Conservation (phyloP, 2,797 vertebrate species). For the Hippopotamyrus pictus region DNA sequence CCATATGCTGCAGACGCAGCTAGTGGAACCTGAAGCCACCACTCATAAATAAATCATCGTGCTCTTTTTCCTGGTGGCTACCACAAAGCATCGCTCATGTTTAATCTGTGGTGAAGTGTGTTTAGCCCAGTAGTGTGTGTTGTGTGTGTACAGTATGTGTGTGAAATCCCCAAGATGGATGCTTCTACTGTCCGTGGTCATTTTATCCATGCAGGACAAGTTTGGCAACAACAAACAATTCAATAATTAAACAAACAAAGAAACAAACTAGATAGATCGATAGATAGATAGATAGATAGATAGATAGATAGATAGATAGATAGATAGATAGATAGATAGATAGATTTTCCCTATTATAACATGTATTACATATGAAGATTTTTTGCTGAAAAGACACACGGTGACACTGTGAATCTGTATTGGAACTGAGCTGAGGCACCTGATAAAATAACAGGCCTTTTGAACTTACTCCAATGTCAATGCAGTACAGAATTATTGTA, state of each 20-base stretch:
- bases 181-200: not conserved
- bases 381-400: not conserved
- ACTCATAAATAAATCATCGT: conserved; percentile 63
- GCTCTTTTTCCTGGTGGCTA: conserved; percentile 45
- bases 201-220: conserved; percentile 9
- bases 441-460: not conserved
- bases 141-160: not conserved
- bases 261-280: not conserved
- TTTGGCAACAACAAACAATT: not conserved
- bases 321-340: not conserved
- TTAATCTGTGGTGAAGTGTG: conserved; percentile 42
- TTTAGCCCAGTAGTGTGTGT: not conserved
- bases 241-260: not conserved
- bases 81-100: conserved; percentile 53
- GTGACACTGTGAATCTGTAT: not conserved
- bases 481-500: not conserved
- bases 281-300: not conserved
- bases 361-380: not conserved
- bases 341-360: not conserved
- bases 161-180: conserved; percentile 19
- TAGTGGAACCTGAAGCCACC: conserved; percentile 38
- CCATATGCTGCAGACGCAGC: conserved; percentile 68
- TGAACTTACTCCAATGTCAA: not conserved
- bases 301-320: not conserved
- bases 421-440: not conserved